phyloP scores from a whole-genome alignment of 2,797 vertebrate species.

The Yasuhikotakia modesta region DNA sequence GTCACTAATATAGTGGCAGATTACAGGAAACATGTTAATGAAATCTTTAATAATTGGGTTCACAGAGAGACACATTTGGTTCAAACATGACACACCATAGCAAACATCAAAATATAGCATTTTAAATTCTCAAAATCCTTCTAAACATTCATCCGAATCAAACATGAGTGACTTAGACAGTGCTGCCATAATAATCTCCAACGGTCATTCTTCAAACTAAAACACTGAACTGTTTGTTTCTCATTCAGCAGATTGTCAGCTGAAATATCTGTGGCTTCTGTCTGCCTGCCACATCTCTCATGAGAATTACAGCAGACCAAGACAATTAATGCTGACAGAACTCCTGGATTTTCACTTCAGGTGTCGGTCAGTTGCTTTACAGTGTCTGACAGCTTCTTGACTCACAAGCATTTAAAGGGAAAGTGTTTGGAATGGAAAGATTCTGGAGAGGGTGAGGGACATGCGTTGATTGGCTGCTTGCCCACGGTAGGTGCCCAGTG shows the following conservation, averaged over 20 bases:
- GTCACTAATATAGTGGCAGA: not conserved
- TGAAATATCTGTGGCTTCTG: constrained; percentile 27
- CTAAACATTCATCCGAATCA: not conserved
- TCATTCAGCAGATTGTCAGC: constrained; percentile 3
- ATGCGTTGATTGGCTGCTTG: constrained; percentile 61
- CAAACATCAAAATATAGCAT: not conserved
- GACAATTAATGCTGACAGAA: constrained; percentile 23
- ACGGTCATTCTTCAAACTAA: not conserved
- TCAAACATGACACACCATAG: not conserved
- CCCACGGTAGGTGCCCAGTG: constrained; percentile 69
- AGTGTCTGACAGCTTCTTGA: constrained; percentile 77
- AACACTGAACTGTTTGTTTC: constrained; percentile 33
- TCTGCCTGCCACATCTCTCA: constrained; percentile 13
- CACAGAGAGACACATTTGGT: not conserved
- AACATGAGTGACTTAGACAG: not conserved
- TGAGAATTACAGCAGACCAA: constrained; percentile 26
- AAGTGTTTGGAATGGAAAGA: constrained; percentile 62
- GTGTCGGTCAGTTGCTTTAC: constrained; percentile 67
- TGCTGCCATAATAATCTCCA: not conserved
- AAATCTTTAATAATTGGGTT: not conserved
- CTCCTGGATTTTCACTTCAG: constrained; percentile 33
- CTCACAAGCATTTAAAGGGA: constrained; percentile 71
- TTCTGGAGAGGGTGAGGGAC: constrained; percentile 67
- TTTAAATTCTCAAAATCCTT: not conserved
- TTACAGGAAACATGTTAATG: not conserved